These are phyloP conservation scores for Lithobates pipiens DNA, from an alignment of 2,797 vertebrate genomes.

Conservation along the genomic window DNA sequence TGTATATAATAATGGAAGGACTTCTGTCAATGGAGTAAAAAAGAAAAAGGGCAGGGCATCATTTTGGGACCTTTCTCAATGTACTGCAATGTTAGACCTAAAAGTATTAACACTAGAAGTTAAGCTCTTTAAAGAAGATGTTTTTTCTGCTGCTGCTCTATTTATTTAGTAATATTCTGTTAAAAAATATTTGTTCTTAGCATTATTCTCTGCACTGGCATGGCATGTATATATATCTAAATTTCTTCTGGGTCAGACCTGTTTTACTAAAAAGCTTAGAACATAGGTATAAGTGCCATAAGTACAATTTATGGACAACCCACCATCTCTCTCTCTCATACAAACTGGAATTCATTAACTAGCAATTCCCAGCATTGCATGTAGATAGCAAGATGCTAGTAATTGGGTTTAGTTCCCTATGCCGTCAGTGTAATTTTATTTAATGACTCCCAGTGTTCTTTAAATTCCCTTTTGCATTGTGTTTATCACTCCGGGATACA, in stretches of 20 bases:
- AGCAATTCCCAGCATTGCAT: constrained; percentile 9
- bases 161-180: background rate
- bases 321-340: background rate
- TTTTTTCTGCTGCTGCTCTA: background rate
- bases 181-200: background rate
- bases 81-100: too few relatives aligned
- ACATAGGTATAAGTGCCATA: background rate
- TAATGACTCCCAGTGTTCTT: constrained; percentile 36
- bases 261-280: background rate
- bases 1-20: too few relatives aligned
- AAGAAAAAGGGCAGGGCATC: too few relatives aligned
- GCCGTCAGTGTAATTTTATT: constrained; percentile 3
- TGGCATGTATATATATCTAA: background rate
- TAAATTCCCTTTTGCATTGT: background rate
- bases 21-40: too few relatives aligned
- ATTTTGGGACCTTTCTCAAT: too few relatives aligned
- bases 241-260: background rate
- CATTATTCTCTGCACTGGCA: background rate
- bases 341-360: constrained; percentile 32
- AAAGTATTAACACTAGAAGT: too few relatives aligned
- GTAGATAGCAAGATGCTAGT: constrained; percentile 10
- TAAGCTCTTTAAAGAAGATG: background rate
- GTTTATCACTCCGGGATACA: constrained; percentile 1
- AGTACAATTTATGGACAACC: background rate
- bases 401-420: constrained; percentile 30